These are phyloP conservation scores for Acanthisitta chloris DNA, from an alignment of 2,113 vertebrate genomes.

Conservation along the genomic window DNA sequence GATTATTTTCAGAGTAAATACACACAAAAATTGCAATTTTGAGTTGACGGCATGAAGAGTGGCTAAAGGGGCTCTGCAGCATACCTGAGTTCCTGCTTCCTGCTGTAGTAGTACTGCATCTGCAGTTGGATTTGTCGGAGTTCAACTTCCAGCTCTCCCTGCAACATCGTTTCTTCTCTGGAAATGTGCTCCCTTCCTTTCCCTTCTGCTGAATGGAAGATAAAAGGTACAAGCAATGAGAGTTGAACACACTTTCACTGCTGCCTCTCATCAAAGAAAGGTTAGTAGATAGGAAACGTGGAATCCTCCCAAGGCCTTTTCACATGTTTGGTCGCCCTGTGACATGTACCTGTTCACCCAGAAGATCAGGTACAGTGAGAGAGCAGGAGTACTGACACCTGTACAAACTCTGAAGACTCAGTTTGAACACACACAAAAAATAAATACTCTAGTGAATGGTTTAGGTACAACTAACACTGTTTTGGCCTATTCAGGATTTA, in stretches of 20 bases:
- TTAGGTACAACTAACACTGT: neutral
- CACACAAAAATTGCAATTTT: neutral
- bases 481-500: neutral
- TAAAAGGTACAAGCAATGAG: neutral
- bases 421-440: neutral
- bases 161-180: neutral
- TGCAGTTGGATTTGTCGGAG: constrained; percentile 80
- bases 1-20: neutral
- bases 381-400: neutral
- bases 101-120: constrained; percentile 81
- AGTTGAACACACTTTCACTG: neutral
- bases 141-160: constrained; percentile 75
- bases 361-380: neutral
- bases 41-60: neutral
- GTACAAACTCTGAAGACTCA: neutral
- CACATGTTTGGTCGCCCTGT: neutral
- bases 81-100: constrained; percentile 84
- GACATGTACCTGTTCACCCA: neutral
- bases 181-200: neutral
- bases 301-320: neutral
- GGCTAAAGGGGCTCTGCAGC: neutral
- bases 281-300: neutral
- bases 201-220: neutral
- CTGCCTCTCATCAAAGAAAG: neutral
- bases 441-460: neutral